Percentiles rank a stretch among this genome's conserved stretches.
Conservation (phyloP, 2,113 vertebrate species). For the Anarhynchus alexandrinus region DNA sequence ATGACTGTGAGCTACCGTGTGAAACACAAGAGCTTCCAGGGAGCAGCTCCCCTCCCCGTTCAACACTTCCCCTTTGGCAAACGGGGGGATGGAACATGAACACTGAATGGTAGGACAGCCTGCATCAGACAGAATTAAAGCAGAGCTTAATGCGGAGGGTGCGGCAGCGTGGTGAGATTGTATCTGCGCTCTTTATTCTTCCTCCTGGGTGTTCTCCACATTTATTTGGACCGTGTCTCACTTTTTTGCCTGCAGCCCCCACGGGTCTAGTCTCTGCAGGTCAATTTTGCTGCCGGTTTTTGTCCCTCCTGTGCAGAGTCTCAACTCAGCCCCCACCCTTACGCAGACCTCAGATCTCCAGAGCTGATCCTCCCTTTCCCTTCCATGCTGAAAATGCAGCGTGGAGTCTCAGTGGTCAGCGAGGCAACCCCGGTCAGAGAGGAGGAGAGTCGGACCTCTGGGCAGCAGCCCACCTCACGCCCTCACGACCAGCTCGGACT, state of each 20-base stretch:
- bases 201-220: neutral
- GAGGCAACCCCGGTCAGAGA: neutral
- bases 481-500: accelerated
- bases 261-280: neutral
- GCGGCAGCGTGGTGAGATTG: neutral
- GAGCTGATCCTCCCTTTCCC: neutral
- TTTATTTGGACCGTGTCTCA: neutral
- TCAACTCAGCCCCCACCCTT: neutral
- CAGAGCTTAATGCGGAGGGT: neutral
- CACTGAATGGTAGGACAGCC: neutral
- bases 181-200: neutral
- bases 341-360: neutral
- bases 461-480: neutral
- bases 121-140: neutral
- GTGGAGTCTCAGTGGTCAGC: accelerated
- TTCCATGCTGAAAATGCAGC: accelerated
- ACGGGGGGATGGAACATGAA: neutral
- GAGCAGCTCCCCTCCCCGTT: neutral
- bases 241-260: neutral
- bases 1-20: neutral
- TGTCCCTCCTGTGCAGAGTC: neutral
- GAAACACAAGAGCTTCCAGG: neutral
- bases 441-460: accelerated
- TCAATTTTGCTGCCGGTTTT: neutral
- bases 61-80: neutral